A percentile compares a stretch with the other conserved stretches of the same genome.
These are phyloP conservation scores for Arvicanthis niloticus DNA, from an alignment of 2,113 vertebrate genomes.

Conservation along the genomic window DNA sequence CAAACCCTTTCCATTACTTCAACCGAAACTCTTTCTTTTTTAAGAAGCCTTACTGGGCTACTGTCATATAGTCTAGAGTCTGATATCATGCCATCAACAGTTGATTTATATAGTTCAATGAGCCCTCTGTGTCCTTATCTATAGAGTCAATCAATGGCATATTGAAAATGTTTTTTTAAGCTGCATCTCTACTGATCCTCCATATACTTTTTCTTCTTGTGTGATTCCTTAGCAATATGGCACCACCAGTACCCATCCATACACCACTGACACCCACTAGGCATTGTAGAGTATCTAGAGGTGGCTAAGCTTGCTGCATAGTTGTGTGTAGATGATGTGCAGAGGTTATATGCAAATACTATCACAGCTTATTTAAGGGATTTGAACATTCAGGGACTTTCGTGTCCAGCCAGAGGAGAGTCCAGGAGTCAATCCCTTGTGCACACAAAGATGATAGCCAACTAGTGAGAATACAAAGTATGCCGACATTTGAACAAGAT, in stretches of 20 bases:
- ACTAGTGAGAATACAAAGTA: conserved; percentile 28
- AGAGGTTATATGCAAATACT: not conserved
- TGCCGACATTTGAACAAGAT: not conserved
- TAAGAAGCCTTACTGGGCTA: not conserved
- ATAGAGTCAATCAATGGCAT: not conserved
- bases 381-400: not conserved
- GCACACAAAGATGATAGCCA: not conserved
- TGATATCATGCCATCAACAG: not conserved
- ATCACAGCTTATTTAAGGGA: not conserved
- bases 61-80: not conserved
- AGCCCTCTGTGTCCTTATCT: not conserved
- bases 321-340: not conserved
- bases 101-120: not conserved
- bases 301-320: not conserved
- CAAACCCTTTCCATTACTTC: not conserved
- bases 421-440: not conserved
- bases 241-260: not conserved
- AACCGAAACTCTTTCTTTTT: conserved; percentile 36
- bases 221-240: not conserved
- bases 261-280: not conserved
- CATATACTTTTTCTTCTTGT: not conserved
- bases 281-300: not conserved
- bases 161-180: not conserved
- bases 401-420: not conserved
- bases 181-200: not conserved